These are phyloP conservation scores for Uria lomvia DNA, from an alignment of 2,113 vertebrate species.

Conservation along the genomic window DNA sequence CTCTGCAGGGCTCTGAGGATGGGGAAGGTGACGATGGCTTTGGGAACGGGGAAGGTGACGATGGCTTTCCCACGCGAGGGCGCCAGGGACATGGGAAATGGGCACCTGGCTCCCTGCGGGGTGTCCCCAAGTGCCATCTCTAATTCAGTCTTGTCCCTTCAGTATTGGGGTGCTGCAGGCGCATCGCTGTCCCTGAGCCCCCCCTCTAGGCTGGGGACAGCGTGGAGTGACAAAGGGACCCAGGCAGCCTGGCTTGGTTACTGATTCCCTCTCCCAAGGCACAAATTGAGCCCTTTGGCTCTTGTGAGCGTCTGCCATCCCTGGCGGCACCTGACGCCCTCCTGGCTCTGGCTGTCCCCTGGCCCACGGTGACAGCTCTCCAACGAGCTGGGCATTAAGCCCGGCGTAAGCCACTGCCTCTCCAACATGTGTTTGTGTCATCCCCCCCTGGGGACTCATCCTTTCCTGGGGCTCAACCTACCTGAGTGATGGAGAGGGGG, in stretches of 20 bases:
- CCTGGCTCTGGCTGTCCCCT: background rate
- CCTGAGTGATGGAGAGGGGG: background rate
- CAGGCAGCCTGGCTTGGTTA: background rate
- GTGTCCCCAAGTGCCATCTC: background rate
- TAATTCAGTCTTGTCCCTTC: accelerated
- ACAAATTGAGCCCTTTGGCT: background rate
- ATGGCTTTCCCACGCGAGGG: background rate
- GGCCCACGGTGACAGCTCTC: background rate
- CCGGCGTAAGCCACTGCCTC: background rate
- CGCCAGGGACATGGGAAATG: background rate
- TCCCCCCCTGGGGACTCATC: accelerated
- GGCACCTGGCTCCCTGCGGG: background rate
- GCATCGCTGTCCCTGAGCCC: accelerated
- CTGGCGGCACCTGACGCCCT: background rate
- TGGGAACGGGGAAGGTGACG: background rate
- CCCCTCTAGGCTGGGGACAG: background rate
- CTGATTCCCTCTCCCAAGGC: background rate
- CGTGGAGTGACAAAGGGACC: accelerated
- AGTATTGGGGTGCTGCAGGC: accelerated
- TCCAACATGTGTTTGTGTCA: background rate
- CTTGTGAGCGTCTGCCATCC: background rate
- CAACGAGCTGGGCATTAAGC: accelerated
- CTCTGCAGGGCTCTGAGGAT: background rate
- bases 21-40: background rate
- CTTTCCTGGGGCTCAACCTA: background rate